A percentile compares a stretch with the other conserved stretches of the same genome.
Conservation (phyloP, 2,113 vertebrate genomes). For the Scalopus aquaticus region DNA sequence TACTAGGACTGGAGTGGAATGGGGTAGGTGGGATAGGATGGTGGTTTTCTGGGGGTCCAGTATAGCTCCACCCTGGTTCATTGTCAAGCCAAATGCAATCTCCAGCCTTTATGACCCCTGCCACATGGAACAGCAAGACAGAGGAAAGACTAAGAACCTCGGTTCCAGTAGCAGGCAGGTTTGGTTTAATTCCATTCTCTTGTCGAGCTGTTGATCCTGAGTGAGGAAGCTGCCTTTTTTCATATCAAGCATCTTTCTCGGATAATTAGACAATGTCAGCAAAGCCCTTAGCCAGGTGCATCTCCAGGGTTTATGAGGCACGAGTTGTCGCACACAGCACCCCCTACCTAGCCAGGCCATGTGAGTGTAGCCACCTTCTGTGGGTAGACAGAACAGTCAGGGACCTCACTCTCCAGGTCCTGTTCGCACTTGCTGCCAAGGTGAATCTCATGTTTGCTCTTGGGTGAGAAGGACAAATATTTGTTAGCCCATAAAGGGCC, state of each 20-base stretch:
- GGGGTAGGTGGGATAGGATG: not conserved
- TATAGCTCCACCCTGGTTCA: not conserved
- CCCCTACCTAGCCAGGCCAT: no score
- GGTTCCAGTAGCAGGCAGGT: not conserved
- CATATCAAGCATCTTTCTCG: not conserved
- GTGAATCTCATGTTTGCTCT: not conserved
- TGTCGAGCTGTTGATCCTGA: not conserved
- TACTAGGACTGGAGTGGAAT: not conserved
- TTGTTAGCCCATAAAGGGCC: not conserved
- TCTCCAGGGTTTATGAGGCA: not conserved
- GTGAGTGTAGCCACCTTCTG: not conserved
- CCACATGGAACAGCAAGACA: no score
- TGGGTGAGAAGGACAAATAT: not conserved
- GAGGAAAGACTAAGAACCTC: not conserved
- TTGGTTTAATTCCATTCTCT: not conserved
- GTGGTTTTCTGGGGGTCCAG: not conserved
- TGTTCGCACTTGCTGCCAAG: not conserved
- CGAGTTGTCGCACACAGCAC: not conserved
- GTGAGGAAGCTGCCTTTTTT: not conserved
- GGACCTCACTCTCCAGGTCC: not conserved
- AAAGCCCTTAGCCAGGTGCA: no score
- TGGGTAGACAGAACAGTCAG: not conserved
- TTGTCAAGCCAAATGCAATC: not conserved
- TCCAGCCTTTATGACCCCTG: not conserved
- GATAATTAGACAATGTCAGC: no score